Base-by-base conservation (phyloP, 2,797 vertebrate genomes). In the Urophycis tenuis region DNA sequence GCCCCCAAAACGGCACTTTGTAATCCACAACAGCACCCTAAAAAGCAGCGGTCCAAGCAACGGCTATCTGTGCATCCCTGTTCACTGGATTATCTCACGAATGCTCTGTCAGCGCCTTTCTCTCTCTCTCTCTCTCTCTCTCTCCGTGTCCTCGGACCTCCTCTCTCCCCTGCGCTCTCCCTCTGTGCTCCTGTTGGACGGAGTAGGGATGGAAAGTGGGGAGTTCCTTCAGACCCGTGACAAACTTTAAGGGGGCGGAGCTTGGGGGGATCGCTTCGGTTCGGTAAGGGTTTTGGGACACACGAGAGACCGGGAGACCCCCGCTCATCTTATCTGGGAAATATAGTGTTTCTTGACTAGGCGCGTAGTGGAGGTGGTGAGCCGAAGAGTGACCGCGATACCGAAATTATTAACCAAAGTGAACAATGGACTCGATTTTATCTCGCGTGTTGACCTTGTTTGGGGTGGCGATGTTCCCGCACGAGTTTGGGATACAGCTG, bases 221-320 rank as follows among this genome's bases (percentile, higher is more conserved):
- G 92, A 92, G 89, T 92, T 93, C 91, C 91, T 89, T 86, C 84
- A 25, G 53, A 87, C 14, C 85, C 75, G 82, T 82, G 87, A 90
- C 67, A 70, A 29, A 32, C 29, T 32, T 81, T 91, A 71, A 81
- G 75, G 71, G 85, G 92, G 93, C 85, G 93, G 93, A 88, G 93
- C 88, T 78, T 81, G 88, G 88, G 89, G 84, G 75, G 80, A 78
- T 80, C n/a, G n/a, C 73, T 14, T 31, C 49, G 45, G 19, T 22
- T 53, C 22, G 45, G 19, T 41, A 36, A 36, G 35, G 35, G 35
- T 4, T 36, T 49, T 22, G 19, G 45, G 19, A 53, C 17, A 4
- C 19, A n/a, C 5, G 45, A 53, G 45, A 53, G 45, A 4, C 45
- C 45, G 45, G 45, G 45, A 22, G 45, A 53, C 22, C 45, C 19